A percentile compares a stretch with the other conserved stretches of the same genome.
These are phyloP conservation scores for Branchipolynoe longqiensis DNA, from an alignment of 2,888 invertebrate genomes.

Conservation along the genomic window DNA sequence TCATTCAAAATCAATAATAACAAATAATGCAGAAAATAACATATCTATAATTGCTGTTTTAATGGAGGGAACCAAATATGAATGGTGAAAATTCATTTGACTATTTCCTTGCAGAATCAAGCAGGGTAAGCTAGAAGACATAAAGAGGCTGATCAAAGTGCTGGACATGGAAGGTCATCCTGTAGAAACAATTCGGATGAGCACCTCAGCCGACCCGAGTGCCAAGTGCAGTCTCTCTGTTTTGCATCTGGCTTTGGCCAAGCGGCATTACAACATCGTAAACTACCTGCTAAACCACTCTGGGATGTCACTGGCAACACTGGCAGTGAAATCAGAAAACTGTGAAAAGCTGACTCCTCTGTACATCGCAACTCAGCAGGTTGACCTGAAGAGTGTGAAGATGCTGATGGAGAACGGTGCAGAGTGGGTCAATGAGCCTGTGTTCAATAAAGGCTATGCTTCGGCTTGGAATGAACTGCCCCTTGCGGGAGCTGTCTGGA, in stretches of 20 bases:
- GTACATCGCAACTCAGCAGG: not conserved
- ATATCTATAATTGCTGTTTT: too few relatives aligned
- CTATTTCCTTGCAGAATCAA: not conserved
- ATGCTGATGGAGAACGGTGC: not conserved
- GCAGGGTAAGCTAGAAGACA: not conserved
- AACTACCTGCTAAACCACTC: not conserved
- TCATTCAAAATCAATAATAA: too few relatives aligned
- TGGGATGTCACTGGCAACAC: not conserved
- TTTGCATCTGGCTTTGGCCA: not conserved
- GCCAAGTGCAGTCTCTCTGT: not conserved
- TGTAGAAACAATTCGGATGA: not conserved
- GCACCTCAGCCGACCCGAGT: too few relatives aligned
- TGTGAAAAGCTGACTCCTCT: not conserved
- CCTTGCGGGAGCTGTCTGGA: not conserved
- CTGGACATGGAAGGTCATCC: constrained; percentile 9
- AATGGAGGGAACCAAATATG: not conserved
- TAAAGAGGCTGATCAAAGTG: not conserved
- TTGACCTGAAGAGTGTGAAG: not conserved
- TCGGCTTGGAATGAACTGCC: not conserved
- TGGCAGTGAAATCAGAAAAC: not conserved
- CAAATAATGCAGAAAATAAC: too few relatives aligned
- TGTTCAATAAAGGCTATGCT: not conserved
- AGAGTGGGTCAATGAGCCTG: not conserved
- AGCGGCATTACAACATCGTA: not conserved
- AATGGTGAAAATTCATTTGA: not conserved